Base-by-base conservation (phyloP, 1,140 invertebrate genomes). In the Drosophila mojavensis region DNA sequence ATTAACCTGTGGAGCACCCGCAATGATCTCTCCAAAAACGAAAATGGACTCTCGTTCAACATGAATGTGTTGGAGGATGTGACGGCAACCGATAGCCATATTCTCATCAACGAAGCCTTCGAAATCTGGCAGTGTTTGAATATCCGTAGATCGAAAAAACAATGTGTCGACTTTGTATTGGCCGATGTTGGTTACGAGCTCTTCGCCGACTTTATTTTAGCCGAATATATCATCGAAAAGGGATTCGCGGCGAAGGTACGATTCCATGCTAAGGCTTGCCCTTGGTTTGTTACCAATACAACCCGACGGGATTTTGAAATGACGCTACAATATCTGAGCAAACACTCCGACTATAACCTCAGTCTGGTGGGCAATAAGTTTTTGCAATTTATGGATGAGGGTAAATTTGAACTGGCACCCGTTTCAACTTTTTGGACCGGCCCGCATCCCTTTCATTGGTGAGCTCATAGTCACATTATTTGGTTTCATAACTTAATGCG, bases 131-230 rank as follows among this genome's bases (percentile, higher is more conserved):
- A 75, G 60, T 71, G 88, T 3, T 30, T 94, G 69, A 72, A 4
- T 3, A 33, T 1, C 69, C 11, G 61, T 15, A 1, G 61, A 68
- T n/a, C 6, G 10, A 1, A 68, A 84, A 75, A 50, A 26, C 69
- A 63, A 28, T 75, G 70, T 90, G 79, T 94, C 59, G 97, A 98
- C 92, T 95, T 99, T 67, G 94, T 99, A 4, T 93, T 97, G 43
- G 99, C 99, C 92, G 99, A 99, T 93, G 94, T 97, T 17, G 98
- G 97, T 0, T 98, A 98, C 92, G 99, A 99, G 93, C 77, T 99
- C 2, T 96, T 98, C 68, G 95, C 96, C 2, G 99, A 99, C 92
- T 93, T 99, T 0, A 96, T 97, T 91, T 89, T 99, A n/a, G 96
- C 97, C 13, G 95, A 97, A 75, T 97, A 96, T 79, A 91, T 99